These are phyloP conservation scores for Malurus elegans DNA, from an alignment of 2,113 vertebrate species.

Conservation along the genomic window DNA sequence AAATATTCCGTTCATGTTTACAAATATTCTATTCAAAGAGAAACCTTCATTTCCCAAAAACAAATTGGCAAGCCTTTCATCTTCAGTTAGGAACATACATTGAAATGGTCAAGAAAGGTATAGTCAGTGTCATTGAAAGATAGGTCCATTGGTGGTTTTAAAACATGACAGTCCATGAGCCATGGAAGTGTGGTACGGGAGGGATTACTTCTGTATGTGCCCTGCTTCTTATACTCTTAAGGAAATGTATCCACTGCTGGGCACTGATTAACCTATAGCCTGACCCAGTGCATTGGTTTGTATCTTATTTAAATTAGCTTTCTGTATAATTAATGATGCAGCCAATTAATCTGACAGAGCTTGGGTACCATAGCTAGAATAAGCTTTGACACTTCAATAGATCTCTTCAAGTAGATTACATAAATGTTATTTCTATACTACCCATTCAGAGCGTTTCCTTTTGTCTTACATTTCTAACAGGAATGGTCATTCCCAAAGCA, in stretches of 20 bases:
- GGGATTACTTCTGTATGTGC: background rate
- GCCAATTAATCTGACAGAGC: slow-evolving; percentile 23
- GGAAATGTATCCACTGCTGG: background rate
- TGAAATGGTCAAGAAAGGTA: background rate
- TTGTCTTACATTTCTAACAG: background rate
- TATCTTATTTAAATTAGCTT: slow-evolving; percentile 43
- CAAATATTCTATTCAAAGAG: background rate
- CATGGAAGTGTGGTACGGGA: accelerated
- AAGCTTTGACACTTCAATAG: background rate
- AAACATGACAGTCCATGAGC: background rate
- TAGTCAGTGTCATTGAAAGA: background rate
- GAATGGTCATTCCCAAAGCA: background rate
- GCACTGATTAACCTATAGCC: background rate
- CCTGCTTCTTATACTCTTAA: background rate
- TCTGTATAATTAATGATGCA: slow-evolving; percentile 31
- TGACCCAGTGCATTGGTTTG: background rate
- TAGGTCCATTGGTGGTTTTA: background rate
- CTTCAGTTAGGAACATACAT: background rate
- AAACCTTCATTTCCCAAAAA: background rate
- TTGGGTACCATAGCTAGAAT: background rate
- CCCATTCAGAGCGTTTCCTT: background rate
- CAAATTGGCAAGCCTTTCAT: accelerated
- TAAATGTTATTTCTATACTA: background rate
- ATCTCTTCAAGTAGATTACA: background rate
- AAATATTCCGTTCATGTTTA: background rate